Conservation (phyloP, 2,113 vertebrate genomes). For the Gracilinanus agilis region DNA sequence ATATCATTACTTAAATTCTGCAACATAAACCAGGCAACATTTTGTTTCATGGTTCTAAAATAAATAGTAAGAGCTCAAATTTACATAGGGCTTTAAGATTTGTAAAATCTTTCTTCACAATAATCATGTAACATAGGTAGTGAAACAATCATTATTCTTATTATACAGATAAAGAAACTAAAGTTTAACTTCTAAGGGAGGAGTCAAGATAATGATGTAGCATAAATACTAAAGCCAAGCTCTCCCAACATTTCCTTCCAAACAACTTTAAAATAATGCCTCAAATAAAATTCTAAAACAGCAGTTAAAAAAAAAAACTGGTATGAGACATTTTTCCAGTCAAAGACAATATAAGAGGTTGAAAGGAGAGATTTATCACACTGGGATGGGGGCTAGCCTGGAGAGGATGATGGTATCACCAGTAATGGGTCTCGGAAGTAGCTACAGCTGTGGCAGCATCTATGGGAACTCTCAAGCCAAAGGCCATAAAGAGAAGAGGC, state of each 20-base stretch:
- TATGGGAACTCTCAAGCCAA: no score
- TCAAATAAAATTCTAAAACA: neutral
- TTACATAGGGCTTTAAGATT: neutral
- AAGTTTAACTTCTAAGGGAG: neutral
- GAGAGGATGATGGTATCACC: no score
- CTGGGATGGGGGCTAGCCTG: no score
- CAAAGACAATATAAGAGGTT: neutral
- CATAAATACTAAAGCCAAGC: neutral
- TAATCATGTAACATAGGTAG: neutral
- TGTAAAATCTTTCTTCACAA: neutral
- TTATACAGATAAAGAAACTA: neutral
- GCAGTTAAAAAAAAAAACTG: neutral
- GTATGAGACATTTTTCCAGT: neutral
- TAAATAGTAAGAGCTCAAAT: neutral
- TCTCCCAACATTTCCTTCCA: neutral
- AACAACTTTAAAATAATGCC: neutral
- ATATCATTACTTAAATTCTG: neutral
- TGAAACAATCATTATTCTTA: neutral
- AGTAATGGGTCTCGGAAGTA: no score
- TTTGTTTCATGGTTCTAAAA: neutral
- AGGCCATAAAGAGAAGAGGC: no score
- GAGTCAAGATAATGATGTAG: neutral
- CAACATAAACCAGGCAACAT: neutral
- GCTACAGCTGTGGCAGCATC: no score
- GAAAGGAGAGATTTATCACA: no score